Conservation (phyloP, 2,888 invertebrate species). For the Malachius bipustulatus region DNA sequence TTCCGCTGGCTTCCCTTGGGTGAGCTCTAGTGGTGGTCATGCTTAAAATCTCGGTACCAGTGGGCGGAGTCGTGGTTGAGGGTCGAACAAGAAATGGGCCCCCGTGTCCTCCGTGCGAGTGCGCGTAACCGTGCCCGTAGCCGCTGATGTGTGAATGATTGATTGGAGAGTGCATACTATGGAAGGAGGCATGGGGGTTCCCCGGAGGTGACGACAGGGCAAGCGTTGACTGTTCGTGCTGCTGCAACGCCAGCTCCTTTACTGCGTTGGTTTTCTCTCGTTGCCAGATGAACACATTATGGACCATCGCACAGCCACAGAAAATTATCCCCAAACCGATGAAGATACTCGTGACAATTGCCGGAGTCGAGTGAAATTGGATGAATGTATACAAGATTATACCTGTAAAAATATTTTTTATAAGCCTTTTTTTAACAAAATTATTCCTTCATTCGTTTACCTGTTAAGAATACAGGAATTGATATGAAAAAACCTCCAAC, state of each 20-base stretch:
- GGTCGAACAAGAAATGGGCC: slow-evolving; percentile 50
- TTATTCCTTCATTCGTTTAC: slow-evolving; percentile 45
- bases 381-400: slow-evolving; percentile 87
- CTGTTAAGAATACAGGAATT: slow-evolving; percentile 86
- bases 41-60: slow-evolving; percentile 28
- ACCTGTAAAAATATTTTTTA: slow-evolving; percentile 45
- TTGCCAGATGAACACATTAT: slow-evolving; percentile 92
- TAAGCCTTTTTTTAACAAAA: slow-evolving; percentile 3
- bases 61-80: slow-evolving; percentile 46
- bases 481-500: slow-evolving; percentile 91
- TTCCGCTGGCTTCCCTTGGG: slow-evolving; percentile 45
- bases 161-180: slow-evolving; percentile 27
- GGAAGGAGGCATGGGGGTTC: slow-evolving; percentile 30
- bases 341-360: slow-evolving; percentile 79
- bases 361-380: slow-evolving; percentile 84
- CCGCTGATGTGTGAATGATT: slow-evolving; percentile 33
- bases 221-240: slow-evolving; percentile 19
- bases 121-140: slow-evolving; percentile 32
- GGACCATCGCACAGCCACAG: slow-evolving; percentile 87
- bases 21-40: slow-evolving; percentile 28
- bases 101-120: slow-evolving; percentile 31
- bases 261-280: slow-evolving; percentile 78
- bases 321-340: slow-evolving; percentile 87
- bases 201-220: slow-evolving; percentile 5
- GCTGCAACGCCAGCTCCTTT: slow-evolving; percentile 41